Evolutionary conservation across 1,140 invertebrate species (phyloP).

Genomic region (Caerostris extrusa): DNA sequence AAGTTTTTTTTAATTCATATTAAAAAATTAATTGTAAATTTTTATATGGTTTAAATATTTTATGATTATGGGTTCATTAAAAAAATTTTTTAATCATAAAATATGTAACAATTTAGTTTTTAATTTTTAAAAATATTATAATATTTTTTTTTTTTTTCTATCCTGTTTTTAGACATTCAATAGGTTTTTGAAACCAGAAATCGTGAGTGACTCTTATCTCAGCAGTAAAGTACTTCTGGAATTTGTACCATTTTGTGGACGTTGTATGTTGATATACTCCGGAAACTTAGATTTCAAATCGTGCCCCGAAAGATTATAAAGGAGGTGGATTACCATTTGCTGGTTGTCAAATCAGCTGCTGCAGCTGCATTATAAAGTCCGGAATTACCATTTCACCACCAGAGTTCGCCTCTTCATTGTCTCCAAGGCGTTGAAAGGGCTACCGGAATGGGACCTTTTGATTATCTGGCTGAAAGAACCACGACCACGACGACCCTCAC

Average conservation of each 20-base stretch:
- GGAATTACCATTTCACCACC: conserved; percentile 48
- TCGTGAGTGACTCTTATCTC: conserved; percentile 57
- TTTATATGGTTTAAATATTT: no score
- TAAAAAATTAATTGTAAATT: no score
- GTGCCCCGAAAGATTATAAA: conserved; percentile 19
- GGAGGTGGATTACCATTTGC: conserved; percentile 50
- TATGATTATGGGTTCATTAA: no score
- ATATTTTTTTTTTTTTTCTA: no score
- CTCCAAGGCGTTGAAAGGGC: not conserved
- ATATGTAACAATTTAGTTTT: no score
- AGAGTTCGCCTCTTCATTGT: conserved; percentile 39
- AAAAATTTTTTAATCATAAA: no score
- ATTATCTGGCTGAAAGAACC: not conserved
- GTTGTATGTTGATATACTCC: conserved; percentile 55
- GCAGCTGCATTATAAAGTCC: no score
- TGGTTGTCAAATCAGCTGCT: conserved; percentile 41
- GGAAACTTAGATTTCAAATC: conserved; percentile 53
- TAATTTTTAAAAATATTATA: no score
- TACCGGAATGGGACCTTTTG: not conserved
- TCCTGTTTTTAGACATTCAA: no score
- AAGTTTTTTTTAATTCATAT: no score
- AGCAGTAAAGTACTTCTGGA: conserved; percentile 60
- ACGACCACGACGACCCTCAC: not conserved
- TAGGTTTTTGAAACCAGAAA: conserved; percentile 72
- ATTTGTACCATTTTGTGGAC: not conserved